Conservation (phyloP, 2,113 vertebrate genomes). For the Capricornis sumatraensis region DNA sequence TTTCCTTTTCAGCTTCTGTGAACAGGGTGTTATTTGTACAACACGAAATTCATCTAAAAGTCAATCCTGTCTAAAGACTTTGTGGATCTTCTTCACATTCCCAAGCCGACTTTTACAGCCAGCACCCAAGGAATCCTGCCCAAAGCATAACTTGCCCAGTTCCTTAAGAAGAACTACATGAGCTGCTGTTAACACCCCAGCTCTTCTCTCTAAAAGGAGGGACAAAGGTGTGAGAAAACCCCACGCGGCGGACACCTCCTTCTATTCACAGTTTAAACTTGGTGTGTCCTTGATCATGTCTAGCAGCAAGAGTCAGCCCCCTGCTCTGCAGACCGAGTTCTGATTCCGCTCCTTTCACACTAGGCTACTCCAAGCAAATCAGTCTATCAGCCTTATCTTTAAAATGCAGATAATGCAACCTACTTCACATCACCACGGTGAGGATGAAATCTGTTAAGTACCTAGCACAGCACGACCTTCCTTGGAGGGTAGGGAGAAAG, state of each 20-base stretch:
- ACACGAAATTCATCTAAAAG: background rate
- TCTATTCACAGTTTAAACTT: background rate
- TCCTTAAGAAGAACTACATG: background rate
- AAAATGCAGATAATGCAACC: background rate
- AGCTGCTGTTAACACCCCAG: background rate
- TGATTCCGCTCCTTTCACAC: background rate
- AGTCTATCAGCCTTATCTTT: background rate
- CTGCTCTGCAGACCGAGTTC: background rate
- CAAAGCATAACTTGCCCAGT: background rate
- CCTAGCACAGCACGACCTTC: background rate
- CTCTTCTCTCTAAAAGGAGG: background rate
- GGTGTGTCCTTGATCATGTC: background rate
- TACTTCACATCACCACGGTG: background rate
- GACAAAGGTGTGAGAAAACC: background rate
- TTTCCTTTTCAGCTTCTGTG: background rate
- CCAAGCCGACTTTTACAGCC: background rate
- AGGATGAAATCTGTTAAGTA: background rate
- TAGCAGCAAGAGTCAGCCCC: background rate
- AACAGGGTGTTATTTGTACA: background rate
- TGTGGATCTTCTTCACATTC: background rate
- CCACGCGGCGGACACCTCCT: background rate
- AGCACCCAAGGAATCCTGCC: background rate
- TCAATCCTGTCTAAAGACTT: background rate
- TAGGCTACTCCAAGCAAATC: background rate
- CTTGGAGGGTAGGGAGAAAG: background rate